Conservation (phyloP, 2,113 vertebrate genomes). For the Myiagra hebetior region DNA sequence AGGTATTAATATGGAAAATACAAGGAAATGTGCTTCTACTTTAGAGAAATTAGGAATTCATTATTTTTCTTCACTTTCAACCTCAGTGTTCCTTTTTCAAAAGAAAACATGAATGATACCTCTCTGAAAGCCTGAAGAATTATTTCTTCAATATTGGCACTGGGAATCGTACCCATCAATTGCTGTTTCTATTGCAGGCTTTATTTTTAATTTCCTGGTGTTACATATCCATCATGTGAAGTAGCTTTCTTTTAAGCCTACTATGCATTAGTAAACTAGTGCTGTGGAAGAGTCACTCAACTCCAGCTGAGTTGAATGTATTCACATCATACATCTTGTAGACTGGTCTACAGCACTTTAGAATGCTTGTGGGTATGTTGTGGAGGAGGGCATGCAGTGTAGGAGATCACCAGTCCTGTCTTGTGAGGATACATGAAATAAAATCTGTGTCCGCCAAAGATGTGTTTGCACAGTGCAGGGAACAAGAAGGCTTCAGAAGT, state of each 20-base stretch:
- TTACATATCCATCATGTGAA: background rate
- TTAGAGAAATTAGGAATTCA: background rate
- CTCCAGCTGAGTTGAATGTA: background rate
- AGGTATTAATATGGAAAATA: background rate
- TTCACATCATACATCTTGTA: background rate
- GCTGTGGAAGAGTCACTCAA: background rate
- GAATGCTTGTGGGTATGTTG: background rate
- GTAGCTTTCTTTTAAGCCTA: background rate
- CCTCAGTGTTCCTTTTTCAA: background rate
- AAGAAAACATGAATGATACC: background rate
- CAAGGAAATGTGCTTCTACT: background rate
- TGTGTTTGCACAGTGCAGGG: background rate
- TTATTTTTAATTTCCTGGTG: background rate
- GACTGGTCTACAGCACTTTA: background rate
- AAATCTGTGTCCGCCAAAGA: background rate
- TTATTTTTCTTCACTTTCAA: background rate
- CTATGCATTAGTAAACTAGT: background rate
- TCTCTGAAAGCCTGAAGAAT: background rate
- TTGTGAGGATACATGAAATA: background rate
- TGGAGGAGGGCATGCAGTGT: background rate
- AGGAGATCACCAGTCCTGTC: background rate
- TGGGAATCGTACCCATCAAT: background rate
- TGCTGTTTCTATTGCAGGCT: background rate
- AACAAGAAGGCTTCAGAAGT: background rate
- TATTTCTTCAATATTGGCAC: background rate